Evolutionary conservation across 2,888 invertebrate species (phyloP).

Genomic region (Trachelus stipa): DNA sequence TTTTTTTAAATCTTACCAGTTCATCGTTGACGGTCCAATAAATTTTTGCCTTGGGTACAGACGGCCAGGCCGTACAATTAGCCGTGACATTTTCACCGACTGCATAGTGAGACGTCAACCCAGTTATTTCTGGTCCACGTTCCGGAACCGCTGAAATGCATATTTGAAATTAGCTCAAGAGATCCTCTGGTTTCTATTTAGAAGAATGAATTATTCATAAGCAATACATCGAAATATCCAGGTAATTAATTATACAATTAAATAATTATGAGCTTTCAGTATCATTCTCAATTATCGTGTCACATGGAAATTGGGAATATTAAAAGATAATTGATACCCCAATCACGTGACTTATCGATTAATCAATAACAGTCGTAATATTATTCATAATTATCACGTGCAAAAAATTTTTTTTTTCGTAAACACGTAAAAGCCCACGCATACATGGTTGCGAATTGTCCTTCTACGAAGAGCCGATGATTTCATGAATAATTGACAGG

Average conservation of each 20-base stretch:
- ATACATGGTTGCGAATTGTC: constrained; percentile 1
- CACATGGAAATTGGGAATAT: neutral
- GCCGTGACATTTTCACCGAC: constrained; percentile 67
- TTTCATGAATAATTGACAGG: constrained; percentile 25
- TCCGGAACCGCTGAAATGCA: constrained; percentile 63
- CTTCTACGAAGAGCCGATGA: constrained; percentile 9
- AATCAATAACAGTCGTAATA: neutral
- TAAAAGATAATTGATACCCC: neutral
- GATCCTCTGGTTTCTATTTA: neutral
- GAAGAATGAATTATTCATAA: neutral
- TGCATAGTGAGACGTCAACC: constrained; percentile 65
- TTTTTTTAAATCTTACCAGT: constrained; percentile 55
- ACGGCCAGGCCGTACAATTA: constrained; percentile 68
- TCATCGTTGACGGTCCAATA: constrained; percentile 68
- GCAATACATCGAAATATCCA: neutral
- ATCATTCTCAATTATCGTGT: neutral
- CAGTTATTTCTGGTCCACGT: constrained; percentile 65
- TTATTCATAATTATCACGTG: neutral
- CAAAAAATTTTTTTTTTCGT: neutral
- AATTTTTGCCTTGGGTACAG: constrained; percentile 66
- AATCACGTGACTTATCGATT: neutral
- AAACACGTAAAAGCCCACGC: neutral
- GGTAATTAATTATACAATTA: neutral
- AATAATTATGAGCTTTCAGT: neutral
- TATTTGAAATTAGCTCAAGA: neutral